Evolutionary conservation across 2,113 vertebrate genomes (phyloP), one percentile per base, ranked within the genome.

Genomic region (Panthera uncia): DNA sequence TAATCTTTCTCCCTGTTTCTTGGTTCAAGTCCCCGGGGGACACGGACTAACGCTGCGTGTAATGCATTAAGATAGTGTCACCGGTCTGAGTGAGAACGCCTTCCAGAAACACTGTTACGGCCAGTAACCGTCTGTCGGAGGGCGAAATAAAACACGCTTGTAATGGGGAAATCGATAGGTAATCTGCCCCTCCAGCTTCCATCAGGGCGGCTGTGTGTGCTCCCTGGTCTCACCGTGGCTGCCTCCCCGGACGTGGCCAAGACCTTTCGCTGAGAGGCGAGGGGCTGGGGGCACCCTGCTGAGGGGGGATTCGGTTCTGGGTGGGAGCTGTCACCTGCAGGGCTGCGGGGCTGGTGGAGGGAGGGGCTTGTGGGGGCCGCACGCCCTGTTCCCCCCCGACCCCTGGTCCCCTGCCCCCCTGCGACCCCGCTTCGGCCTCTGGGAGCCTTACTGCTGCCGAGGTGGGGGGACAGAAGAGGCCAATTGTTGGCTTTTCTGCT

Each of bases 101-200:
- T 91, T 94, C 76, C 65, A 74, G 82, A 73, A 96, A 87, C 97
- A 98, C 10, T 31, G 31, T 86, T 38, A 55, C 4, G 88, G 96
- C 96, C 96, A 98, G 93, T 76, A 95, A 98, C 98, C 98, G 98
- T 98, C 98, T 98, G 98, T 89, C 95, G 98, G 97, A 96, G 97
- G 95, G 97, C 98, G 97, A 98, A 98, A 98, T 95, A 63, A 63
- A 90, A 97, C 94, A 95, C 86, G 96, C 96, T 96, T 89, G 98
- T 98, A 98, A 99, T 98, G 98, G 99, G 98, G 98, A 99, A 98
- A 99, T 99, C 98, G 98, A 98, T 99, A 99, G 89, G 98, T 98
- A 98, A 99, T 99, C 98, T 98, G 98, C 97, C 97, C 97, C 98
- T 95, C 95, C 63, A 52, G 89, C 33, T 91, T 94, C 38, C 21